Evolutionary conservation across 2,888 invertebrate species (phyloP), one percentile per base, ranked within the genome.

Genomic region (Scrobipalpa atriplicella): DNA sequence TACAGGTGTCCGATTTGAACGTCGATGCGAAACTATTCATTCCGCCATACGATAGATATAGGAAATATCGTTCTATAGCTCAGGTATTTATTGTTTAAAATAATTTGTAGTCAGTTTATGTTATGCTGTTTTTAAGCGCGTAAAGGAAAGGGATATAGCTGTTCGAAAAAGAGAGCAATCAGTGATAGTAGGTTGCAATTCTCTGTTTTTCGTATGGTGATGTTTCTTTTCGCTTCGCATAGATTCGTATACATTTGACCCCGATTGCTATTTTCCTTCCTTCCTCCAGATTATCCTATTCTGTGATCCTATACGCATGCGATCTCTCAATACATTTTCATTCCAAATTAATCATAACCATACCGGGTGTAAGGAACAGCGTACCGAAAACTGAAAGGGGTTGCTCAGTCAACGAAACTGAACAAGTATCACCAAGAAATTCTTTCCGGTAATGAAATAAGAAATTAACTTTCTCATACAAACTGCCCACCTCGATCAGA

Each of bases 41-140:
- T 69, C 85, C 89, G n/a, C 90, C 90, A 0, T 90, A 82, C 75
- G 84, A 86, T n/a, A 82, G 90, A 73, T 89, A 88, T 78, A 79
- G 76, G 68, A 82, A 79, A 68, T 90, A 88, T 72, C 83, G 90
- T 19, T 70, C 77, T 8, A 65, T 87, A 52, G 84, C 82, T 11
- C 87, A 89, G 87, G 90, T 90, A 66, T 19, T 16, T 66, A 62
- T 43, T 10, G 19, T 39, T 65, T 29, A 29, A 29, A 29, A 29
- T 29, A 29, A 29, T 43, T 13, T 43, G 11, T 47, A 47, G n/a
- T 16, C 2, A 5, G n/a, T 47, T 16, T 47, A 39, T 47, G n/a
- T 47, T 43, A 43, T 47, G 43, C 13, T 13, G 13, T 43, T 43
- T 43, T 43, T 13, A 3, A 43, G 5, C 5, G 16, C 6, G 47